Evolutionary conservation across 2,113 vertebrate genomes (phyloP).

Genomic region (Vidua macroura): DNA sequence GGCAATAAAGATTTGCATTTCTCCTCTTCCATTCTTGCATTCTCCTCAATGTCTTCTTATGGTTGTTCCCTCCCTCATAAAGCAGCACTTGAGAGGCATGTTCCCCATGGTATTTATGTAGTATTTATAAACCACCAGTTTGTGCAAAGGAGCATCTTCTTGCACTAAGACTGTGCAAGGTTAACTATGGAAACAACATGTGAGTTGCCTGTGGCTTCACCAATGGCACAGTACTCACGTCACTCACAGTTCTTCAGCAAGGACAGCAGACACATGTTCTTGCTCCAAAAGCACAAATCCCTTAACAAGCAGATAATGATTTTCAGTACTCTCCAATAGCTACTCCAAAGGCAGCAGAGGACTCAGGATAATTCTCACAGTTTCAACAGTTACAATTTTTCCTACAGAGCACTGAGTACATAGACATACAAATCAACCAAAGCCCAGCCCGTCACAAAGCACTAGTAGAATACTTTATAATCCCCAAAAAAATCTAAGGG

Average conservation of each 20-base stretch:
- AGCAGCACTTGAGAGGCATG: neutral
- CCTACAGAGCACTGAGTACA: neutral
- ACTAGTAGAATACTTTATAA: neutral
- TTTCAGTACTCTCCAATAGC: neutral
- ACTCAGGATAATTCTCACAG: neutral
- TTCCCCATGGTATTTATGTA: neutral
- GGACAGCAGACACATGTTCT: neutral
- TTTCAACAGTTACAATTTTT: neutral
- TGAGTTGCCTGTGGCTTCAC: neutral
- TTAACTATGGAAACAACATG: neutral
- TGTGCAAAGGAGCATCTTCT: neutral
- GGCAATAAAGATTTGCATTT: neutral
- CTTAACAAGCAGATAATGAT: neutral
- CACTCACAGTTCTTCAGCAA: neutral
- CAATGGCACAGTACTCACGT: neutral
- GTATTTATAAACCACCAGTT: neutral
- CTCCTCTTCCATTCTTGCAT: neutral
- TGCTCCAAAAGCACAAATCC: neutral
- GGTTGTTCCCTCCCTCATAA: neutral
- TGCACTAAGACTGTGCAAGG: neutral
- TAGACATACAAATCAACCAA: neutral
- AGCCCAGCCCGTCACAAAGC: neutral
- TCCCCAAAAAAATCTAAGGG: neutral
- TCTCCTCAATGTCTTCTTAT: neutral
- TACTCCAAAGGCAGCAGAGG: neutral